Base-by-base conservation (phyloP, 1,140 invertebrate genomes). In the Macrostomum lignano region DNA sequence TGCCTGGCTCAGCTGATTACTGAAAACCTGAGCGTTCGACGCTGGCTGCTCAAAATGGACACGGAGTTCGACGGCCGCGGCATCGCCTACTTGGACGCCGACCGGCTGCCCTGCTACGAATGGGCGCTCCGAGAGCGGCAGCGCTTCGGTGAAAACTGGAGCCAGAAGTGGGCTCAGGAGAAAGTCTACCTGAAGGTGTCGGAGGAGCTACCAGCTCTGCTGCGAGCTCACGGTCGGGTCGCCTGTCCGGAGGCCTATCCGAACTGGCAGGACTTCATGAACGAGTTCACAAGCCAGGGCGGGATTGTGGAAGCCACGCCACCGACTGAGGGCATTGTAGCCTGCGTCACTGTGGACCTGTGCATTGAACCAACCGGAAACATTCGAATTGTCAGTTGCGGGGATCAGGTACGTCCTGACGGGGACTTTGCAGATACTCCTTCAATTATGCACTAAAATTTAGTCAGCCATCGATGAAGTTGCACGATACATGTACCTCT, bases 141-240 rank as follows among this genome's bases (percentile, higher is more conserved):
- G 9, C 40, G 51, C 42, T 58, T 55, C 40, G 52, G 52, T 6
- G 51, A 56, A 11, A 55, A 56, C 34, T 58, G 55, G 55, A 46
- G 21, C 19, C 52, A 55, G 35, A 55, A 55, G 41, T 58, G 54
- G 54, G 54, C 55, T 17, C 53, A 58, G 46, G 49, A n/a, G n/a
- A n/a, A n/a, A n/a, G n/a, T n/a, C n/a, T n/a, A n/a, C n/a, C n/a
- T n/a, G n/a, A n/a, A n/a, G n/a, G n/a, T n/a, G n/a, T n/a, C n/a
- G n/a, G n/a, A n/a, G n/a, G n/a, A n/a, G n/a, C n/a, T n/a, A n/a
- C n/a, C n/a, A n/a, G n/a, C n/a, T n/a, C n/a, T n/a, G n/a, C n/a
- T n/a, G n/a, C n/a, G n/a, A n/a, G n/a, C n/a, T n/a, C n/a, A n/a
- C n/a, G n/a, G n/a, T n/a, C n/a, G n/a, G n/a, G n/a, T n/a, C n/a